phyloP scores from a whole-genome alignment of 1,140 invertebrate species.

The Lepidostoma basale region DNA sequence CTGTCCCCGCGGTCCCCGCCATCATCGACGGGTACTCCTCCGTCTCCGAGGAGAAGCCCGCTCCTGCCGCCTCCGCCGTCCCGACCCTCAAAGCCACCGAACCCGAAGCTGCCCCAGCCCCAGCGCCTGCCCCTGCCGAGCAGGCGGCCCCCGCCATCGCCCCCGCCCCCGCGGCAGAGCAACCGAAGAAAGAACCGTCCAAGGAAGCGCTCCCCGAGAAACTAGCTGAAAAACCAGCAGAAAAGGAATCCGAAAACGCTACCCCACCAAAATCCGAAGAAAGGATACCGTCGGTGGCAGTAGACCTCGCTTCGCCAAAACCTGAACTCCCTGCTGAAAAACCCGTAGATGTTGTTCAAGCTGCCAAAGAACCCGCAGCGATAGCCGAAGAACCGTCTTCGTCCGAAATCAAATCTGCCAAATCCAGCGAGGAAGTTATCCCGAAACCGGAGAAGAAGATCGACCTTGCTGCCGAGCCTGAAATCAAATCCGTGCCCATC shows the following conservation, averaged over 20 bases:
- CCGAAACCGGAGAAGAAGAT: slow-evolving; percentile 32
- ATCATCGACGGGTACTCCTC: slow-evolving; percentile 39
- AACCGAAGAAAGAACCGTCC: neutral
- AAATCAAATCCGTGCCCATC: neutral
- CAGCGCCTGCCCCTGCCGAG: neutral
- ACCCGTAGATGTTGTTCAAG: slow-evolving; percentile 31
- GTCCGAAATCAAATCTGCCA: slow-evolving; percentile 21
- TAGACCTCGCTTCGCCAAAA: too few relatives aligned
- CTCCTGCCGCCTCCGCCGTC: neutral
- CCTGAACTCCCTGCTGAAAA: slow-evolving; percentile 28
- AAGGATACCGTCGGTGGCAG: slow-evolving; percentile 14
- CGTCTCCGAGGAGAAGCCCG: slow-evolving; percentile 37
- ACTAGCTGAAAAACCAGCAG: slow-evolving; percentile 6
- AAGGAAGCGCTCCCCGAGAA: slow-evolving; percentile 5
- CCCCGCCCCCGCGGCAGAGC: neutral
- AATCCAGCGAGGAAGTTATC: neutral
- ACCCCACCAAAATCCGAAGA: slow-evolving; percentile 10
- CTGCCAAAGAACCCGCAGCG: slow-evolving; percentile 31
- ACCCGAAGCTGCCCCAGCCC: slow-evolving; percentile 8
- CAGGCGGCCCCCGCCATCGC: neutral
- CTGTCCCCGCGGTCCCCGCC: slow-evolving; percentile 16
- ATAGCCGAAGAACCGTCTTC: slow-evolving; percentile 36
- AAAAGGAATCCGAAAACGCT: neutral
- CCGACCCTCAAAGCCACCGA: neutral
- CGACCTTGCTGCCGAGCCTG: slow-evolving; percentile 18